Evolutionary conservation across 2,888 invertebrate genomes (phyloP).

Genomic region (Leucophenga maculata): DNA sequence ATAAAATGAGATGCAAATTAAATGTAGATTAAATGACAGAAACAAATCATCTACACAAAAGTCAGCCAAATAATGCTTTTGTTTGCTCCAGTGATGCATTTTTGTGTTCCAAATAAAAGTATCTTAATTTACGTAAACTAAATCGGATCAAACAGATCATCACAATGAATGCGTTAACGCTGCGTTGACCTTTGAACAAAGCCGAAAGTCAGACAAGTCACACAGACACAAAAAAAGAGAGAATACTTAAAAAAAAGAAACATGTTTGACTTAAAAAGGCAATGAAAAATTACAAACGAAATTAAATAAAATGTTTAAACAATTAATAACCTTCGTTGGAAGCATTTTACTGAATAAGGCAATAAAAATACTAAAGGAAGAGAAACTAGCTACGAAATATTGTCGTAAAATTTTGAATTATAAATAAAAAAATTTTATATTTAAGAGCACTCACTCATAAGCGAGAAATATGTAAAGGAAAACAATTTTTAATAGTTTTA

Average conservation of each 20-base stretch:
- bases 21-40: too few species aligned
- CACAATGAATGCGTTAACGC: too few species aligned
- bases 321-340: constrained; percentile 15
- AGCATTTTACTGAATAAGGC: constrained; percentile 17
- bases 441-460: background rate
- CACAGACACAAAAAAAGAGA: background rate
- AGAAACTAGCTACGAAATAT: background rate
- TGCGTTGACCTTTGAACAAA: too few species aligned
- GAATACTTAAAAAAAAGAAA: background rate
- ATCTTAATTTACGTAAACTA: too few species aligned
- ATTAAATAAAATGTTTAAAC: constrained; percentile 10
- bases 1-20: too few species aligned
- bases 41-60: too few species aligned
- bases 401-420: background rate
- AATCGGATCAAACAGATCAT: too few species aligned
- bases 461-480: too few species aligned
- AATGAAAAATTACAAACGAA: constrained; percentile 7
- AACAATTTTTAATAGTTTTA: too few species aligned
- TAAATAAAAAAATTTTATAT: background rate
- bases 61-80: too few species aligned
- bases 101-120: too few species aligned
- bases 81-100: too few species aligned
- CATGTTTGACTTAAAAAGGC: constrained; percentile 12
- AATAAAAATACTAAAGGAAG: constrained; percentile 14
- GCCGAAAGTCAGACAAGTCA: background rate